Conservation (phyloP, 2,113 vertebrate species). For the Cacatua alba region DNA sequence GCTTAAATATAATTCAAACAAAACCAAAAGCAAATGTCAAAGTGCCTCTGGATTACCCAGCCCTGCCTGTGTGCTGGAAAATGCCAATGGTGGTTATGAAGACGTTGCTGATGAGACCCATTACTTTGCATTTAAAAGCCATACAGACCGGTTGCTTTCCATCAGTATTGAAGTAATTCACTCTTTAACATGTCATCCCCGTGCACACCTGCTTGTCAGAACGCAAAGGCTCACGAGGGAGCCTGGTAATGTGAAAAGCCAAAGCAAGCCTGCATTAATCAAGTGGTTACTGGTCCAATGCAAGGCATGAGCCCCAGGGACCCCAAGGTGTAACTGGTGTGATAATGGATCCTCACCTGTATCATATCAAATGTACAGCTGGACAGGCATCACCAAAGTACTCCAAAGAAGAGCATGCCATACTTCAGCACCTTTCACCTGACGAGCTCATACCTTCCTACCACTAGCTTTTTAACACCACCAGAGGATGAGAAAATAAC, state of each 20-base stretch:
- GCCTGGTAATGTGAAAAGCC: background rate
- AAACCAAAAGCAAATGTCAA: background rate
- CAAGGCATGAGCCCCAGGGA: background rate
- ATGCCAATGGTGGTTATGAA: background rate
- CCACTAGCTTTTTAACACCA: background rate
- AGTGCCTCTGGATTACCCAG: background rate
- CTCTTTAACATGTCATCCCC: background rate
- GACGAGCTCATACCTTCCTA: background rate
- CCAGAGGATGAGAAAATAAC: background rate
- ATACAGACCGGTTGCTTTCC: background rate
- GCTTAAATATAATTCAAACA: background rate
- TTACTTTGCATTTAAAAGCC: background rate
- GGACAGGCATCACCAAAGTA: background rate
- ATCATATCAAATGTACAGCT: rapidly evolving
- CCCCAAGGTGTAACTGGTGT: background rate
- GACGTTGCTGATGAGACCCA: background rate
- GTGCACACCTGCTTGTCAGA: background rate
- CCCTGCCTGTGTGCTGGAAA: background rate
- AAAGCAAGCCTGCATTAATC: background rate
- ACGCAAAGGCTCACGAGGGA: background rate
- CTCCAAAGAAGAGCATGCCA: background rate
- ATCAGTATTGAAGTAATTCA: background rate
- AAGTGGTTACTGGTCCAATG: background rate
- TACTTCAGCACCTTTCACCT: background rate
- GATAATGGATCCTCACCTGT: background rate